These are phyloP conservation scores for Stegodyphus dumicola DNA, from an alignment of 1,140 invertebrate species.

Conservation along the genomic window DNA sequence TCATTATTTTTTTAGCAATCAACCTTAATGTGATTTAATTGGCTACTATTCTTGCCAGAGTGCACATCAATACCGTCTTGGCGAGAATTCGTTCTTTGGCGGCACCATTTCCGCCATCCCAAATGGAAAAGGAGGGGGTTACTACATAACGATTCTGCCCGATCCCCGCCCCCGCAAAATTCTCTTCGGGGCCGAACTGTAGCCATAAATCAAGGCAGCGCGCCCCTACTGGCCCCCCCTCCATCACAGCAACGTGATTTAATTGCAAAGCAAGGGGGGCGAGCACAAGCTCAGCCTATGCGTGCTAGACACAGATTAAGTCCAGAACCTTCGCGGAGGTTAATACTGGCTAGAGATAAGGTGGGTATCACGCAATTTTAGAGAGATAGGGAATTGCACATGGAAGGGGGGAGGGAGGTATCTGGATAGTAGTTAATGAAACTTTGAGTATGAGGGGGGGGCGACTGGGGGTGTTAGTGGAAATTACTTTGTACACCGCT, in stretches of 20 bases:
- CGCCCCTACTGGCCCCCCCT: constrained; percentile 5
- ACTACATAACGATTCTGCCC: not conserved
- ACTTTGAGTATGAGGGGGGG: not conserved
- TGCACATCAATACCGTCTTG: not conserved
- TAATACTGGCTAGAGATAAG: constrained; percentile 55
- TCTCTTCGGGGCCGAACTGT: constrained; percentile 31
- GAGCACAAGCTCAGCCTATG: not conserved
- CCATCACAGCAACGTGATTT: constrained; percentile 29
- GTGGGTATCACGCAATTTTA: constrained; percentile 53
- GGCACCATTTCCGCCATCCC: not conserved
- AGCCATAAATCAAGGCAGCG: constrained; percentile 42
- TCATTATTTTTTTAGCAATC: too few species aligned
- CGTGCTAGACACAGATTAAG: constrained; percentile 50
- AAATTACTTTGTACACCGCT: constrained; percentile 55
- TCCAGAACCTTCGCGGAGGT: constrained; percentile 30
- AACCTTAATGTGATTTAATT: too few species aligned
- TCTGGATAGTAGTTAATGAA: constrained; percentile 46
- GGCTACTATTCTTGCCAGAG: too few species aligned
- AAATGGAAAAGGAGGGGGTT: not conserved
- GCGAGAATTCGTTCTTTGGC: not conserved
- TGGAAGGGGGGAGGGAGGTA: not conserved
- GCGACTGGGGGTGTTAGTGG: constrained; percentile 33
- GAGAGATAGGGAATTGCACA: constrained; percentile 19
- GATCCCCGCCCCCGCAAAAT: constrained; percentile 42
- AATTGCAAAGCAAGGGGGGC: constrained; percentile 50